Base-by-base conservation (phyloP, 2,888 invertebrate species). In the Gandaritis pyraliata region DNA sequence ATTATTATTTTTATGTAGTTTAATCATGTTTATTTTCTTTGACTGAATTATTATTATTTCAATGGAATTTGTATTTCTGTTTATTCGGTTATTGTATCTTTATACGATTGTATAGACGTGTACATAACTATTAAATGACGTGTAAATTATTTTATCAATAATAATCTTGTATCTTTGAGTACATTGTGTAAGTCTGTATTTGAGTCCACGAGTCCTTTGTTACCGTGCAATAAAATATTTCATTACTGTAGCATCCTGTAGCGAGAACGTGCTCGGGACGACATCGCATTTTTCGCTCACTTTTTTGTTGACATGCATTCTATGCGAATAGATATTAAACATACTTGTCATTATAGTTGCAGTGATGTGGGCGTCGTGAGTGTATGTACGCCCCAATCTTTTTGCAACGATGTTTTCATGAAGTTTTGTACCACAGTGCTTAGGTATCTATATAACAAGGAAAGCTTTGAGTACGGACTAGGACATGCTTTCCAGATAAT, bases 201-300 rank as follows among this genome's bases (percentile, higher is more conserved):
- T 73, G 78, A 79, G 81, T 81, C 74, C 76, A 67, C 66, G 72
- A 66, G 72, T 80, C 82, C 80, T 86, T 84, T 82, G 85, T 85
- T 80, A 76, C 76, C 71, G 69, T 76, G 83, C 78, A 85, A 86
- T 88, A 88, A 88, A 88, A 88, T 88, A 88, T 88, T 87, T 88
- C 87, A 87, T 88, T 88, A 87, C 83, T 78, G 81, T 82, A 84
- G 80, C 81, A 80, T 82, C 78, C 78, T 66, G 69, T 59, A 66
- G 58, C 61, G 51, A 58, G 61, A 66, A 55, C 60, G 64, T 61
- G 63, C 58, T 29, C 49, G 53, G 48, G 49, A 59, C 61, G 55
- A 68, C 60, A 58, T 50, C 55, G 41, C 53, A 57, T 60, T 68
- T 66, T 64, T 54, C 48, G 46, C 38, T 23, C 47, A 56, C 65